Evolutionary conservation across 2,888 invertebrate genomes (phyloP).

Genomic region (Ochropleura leucogaster): DNA sequence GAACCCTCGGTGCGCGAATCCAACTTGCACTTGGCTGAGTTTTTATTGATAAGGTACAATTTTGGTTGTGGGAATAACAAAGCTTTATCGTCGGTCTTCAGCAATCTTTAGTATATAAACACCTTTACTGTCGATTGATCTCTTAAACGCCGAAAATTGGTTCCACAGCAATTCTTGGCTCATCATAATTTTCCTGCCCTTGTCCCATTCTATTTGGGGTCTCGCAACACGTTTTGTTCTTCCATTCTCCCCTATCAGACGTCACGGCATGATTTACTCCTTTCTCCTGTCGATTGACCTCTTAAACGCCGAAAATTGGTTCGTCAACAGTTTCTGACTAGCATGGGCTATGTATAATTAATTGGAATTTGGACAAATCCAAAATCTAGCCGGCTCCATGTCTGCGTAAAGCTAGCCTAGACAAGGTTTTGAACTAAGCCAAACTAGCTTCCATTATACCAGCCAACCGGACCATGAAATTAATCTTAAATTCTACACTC

Average conservation of each 20-base stretch:
- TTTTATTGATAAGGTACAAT: not conserved
- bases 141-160: too few relatives aligned
- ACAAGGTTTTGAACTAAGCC: not conserved
- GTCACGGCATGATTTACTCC: too few relatives aligned
- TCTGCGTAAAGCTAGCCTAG: not conserved
- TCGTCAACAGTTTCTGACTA: not conserved
- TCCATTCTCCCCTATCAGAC: too few relatives aligned
- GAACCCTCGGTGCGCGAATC: too few relatives aligned
- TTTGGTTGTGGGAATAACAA: not conserved
- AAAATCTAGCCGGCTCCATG: not conserved
- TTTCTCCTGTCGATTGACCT: too few relatives aligned
- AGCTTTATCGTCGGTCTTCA: not conserved
- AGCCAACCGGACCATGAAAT: not conserved
- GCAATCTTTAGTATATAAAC: not conserved
- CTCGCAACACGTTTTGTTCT: too few relatives aligned
- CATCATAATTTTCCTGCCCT: too few relatives aligned
- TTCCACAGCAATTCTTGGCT: too few relatives aligned
- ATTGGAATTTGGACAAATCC: not conserved
- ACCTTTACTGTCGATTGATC: not conserved
- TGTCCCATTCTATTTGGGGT: too few relatives aligned
- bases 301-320: not conserved
- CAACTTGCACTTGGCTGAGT: too few relatives aligned
- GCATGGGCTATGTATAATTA: not conserved
- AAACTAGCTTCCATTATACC: not conserved
- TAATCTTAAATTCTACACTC: conserved; percentile 5